Conservation (phyloP, 2,113 vertebrate genomes). For the Regulus satrapa region DNA sequence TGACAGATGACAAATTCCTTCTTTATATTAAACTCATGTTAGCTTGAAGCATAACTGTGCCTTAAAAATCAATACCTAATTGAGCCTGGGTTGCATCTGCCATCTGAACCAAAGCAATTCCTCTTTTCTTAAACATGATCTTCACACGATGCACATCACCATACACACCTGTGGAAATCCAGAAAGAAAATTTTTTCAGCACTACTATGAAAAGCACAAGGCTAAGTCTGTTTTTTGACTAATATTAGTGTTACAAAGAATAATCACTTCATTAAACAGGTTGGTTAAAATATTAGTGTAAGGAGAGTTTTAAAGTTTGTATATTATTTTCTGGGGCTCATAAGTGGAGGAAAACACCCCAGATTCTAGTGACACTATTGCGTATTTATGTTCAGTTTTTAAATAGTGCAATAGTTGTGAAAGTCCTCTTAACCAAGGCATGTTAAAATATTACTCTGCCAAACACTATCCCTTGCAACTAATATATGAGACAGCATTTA, state of each 20-base stretch:
- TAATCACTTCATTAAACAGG: background rate
- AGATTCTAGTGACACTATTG: background rate
- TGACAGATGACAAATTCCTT: background rate
- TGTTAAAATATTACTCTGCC: background rate
- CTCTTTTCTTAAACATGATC: slow-evolving; percentile 87
- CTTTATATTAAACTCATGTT: background rate
- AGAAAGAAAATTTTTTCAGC: background rate
- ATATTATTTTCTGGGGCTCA: background rate
- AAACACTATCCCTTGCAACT: background rate
- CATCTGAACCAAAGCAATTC: slow-evolving; percentile 87
- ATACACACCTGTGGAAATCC: slow-evolving; percentile 76
- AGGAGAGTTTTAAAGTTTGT: background rate
- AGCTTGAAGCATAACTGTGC: background rate
- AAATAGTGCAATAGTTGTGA: background rate
- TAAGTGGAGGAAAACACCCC: background rate
- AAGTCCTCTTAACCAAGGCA: background rate
- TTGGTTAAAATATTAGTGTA: background rate
- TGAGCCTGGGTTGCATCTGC: slow-evolving; percentile 83
- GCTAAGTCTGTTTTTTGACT: background rate
- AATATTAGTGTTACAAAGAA: background rate
- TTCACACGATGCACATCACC: slow-evolving; percentile 88
- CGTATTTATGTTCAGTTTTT: background rate
- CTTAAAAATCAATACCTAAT: slow-evolving; percentile 71
- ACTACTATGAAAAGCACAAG: background rate
- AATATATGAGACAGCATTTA: accelerated